phyloP scores from a whole-genome alignment of 2,113 vertebrate genomes.

The Eclectus roratus region DNA sequence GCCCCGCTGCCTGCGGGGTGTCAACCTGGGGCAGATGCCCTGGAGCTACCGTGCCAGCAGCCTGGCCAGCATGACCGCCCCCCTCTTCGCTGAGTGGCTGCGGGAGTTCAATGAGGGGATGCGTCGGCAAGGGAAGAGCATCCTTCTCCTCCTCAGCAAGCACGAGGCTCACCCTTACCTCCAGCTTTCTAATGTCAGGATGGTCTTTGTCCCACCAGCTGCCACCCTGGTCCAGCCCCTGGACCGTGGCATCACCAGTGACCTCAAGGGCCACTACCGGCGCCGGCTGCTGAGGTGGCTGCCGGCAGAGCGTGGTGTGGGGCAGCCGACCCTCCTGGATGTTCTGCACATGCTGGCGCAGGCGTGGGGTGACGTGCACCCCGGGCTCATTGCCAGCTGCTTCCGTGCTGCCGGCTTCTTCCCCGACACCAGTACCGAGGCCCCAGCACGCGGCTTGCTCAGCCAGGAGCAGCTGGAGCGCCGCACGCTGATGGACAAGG shows the following conservation, averaged over 20 bases:
- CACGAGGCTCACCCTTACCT: not conserved
- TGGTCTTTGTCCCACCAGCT: not conserved
- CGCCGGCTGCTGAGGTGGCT: conserved; percentile 49
- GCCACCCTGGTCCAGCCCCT: not conserved
- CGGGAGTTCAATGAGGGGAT: conserved; percentile 4
- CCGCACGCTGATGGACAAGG: not conserved
- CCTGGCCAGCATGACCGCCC: not conserved
- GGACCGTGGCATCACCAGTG: not conserved
- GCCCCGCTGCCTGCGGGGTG: not conserved
- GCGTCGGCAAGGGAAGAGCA: not conserved
- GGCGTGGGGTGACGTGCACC: conserved; percentile 23
- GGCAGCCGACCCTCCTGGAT: conserved; percentile 14
- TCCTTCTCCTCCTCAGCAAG: not conserved
- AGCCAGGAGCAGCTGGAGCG: not conserved
- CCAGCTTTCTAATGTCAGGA: conserved; percentile 16
- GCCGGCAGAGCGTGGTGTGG: not conserved
- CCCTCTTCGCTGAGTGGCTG: conserved; percentile 35
- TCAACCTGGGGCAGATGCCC: not conserved
- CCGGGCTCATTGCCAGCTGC: not conserved
- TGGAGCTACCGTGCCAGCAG: not conserved
- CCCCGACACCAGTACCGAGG: not conserved
- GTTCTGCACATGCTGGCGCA: conserved; percentile 21
- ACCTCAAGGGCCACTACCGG: conserved; percentile 43
- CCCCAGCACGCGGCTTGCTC: accelerated
- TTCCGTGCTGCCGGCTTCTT: conserved; percentile 31